Conservation (phyloP, 2,113 vertebrate species). For the Vidua chalybeata region DNA sequence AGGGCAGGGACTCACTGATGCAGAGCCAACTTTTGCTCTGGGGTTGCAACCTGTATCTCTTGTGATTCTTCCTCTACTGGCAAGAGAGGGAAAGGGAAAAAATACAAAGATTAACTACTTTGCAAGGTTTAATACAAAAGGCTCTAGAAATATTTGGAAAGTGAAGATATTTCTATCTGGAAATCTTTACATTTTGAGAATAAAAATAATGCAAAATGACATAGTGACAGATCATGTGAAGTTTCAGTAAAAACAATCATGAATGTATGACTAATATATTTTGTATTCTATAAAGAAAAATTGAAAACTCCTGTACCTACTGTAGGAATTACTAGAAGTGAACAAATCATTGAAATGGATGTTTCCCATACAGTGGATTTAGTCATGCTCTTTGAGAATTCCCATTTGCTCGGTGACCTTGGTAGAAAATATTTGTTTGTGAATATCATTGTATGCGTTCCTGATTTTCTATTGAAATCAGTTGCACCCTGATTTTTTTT, state of each 20-base stretch:
- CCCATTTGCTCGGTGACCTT: background rate
- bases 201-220: background rate
- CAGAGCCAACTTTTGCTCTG: background rate
- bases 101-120: background rate
- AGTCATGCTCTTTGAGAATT: background rate
- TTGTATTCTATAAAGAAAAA: background rate
- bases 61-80: background rate
- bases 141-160: background rate
- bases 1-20: background rate
- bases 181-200: background rate
- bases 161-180: background rate
- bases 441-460: background rate
- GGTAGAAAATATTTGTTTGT: background rate
- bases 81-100: background rate
- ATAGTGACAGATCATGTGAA: background rate
- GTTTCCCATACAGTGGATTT: background rate
- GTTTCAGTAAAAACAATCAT: background rate
- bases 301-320: background rate
- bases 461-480: background rate
- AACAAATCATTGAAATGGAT: background rate
- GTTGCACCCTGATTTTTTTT: background rate
- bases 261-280: background rate
- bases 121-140: background rate
- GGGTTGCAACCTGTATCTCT: fast-evolving
- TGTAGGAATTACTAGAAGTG: background rate